Evolutionary conservation across 2,888 invertebrate species (phyloP).

Genomic region (Eugnorisma glareosa): DNA sequence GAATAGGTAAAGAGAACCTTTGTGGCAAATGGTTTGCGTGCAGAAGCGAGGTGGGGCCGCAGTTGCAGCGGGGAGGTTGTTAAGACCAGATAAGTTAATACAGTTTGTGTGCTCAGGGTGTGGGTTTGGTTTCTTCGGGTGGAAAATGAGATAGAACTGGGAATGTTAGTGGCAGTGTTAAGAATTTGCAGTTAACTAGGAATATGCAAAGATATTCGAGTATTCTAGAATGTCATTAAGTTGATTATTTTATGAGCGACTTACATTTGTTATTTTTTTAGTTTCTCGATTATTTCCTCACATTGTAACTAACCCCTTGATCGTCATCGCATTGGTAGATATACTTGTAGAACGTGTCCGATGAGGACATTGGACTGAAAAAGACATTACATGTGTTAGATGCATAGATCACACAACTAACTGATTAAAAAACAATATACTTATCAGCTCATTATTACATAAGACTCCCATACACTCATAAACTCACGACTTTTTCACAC

Average conservation of each 20-base stretch:
- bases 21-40: slow-evolving; percentile 70
- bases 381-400: neutral
- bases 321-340: too few species aligned
- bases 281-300: too few species aligned
- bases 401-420: neutral
- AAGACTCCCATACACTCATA: neutral
- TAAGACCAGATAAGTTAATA: neutral
- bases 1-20: slow-evolving; percentile 74
- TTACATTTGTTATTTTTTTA: too few species aligned
- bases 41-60: slow-evolving; percentile 34
- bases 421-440: neutral
- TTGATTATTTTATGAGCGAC: too few species aligned
- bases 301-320: too few species aligned
- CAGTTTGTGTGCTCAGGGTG: neutral
- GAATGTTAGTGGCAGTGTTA: neutral
- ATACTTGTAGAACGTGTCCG: neutral
- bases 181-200: neutral
- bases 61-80: slow-evolving; percentile 43
- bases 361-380: neutral
- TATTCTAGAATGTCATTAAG: neutral
- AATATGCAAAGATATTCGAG: neutral
- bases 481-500: neutral
- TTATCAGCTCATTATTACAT: neutral
- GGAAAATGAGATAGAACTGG: slow-evolving; percentile 3
- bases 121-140: neutral